Conservation (phyloP, 2,113 vertebrate species). For the Miniopterus natalensis region DNA sequence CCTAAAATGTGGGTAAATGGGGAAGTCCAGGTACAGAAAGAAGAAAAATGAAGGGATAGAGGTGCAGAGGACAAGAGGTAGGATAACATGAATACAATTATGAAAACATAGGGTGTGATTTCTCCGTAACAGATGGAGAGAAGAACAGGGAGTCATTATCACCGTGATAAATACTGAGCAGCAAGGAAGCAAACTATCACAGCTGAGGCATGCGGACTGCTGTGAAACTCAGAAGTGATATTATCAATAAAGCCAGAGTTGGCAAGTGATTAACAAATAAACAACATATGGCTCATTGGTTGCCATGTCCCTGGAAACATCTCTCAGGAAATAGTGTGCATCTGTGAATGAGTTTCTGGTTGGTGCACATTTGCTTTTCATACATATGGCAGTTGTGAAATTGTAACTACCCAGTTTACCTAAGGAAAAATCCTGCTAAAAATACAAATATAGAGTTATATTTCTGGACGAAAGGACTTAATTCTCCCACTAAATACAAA, state of each 20-base stretch:
- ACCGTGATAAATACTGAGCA: conserved; percentile 67
- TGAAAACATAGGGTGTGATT: conserved; percentile 59
- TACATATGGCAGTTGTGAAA: conserved; percentile 32
- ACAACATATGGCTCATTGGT: conserved; percentile 75
- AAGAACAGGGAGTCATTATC: conserved; percentile 70
- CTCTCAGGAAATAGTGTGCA: conserved; percentile 34
- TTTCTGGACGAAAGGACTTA: background rate
- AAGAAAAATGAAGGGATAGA: background rate
- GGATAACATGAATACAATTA: background rate
- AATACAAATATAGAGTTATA: background rate
- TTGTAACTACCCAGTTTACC: background rate
- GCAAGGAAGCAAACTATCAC: conserved; percentile 71
- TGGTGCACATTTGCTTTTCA: conserved; percentile 26
- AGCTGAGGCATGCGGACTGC: conserved; percentile 73
- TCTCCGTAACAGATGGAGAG: conserved; percentile 64
- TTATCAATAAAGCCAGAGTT: conserved; percentile 80
- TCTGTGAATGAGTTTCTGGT: conserved; percentile 54
- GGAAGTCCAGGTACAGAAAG: background rate
- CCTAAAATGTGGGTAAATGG: background rate
- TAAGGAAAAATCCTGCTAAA: conserved; percentile 10
- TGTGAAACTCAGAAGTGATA: conserved; percentile 71
- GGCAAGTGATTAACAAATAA: conserved; percentile 79
- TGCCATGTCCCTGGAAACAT: conserved; percentile 66
- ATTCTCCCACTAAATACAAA: background rate
- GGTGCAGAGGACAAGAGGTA: background rate